Percentiles rank a stretch among this genome's conserved stretches.
phyloP scores from a whole-genome alignment of 2,888 invertebrate genomes.

The Suillia variegata region DNA sequence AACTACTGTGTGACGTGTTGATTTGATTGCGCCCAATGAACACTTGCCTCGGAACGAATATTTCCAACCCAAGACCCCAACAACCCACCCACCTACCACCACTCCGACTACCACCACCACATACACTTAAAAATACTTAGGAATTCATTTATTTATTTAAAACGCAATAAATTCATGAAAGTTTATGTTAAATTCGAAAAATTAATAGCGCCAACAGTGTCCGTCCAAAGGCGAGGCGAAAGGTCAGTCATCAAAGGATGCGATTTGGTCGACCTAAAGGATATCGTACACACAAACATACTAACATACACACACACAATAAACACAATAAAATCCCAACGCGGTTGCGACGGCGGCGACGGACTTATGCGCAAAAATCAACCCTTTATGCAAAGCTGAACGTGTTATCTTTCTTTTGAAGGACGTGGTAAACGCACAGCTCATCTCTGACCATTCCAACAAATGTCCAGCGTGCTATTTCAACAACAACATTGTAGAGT shows the following conservation, averaged over 20 bases:
- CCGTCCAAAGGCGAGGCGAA: conserved; percentile 17
- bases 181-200: conserved; percentile 50
- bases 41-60: conserved; percentile 6
- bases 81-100: conserved; percentile 3
- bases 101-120: too few species aligned
- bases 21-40: conserved; percentile 26
- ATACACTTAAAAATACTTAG: conserved; percentile 31
- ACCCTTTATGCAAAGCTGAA: conserved; percentile 38
- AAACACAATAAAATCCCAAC: conserved; percentile 5
- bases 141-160: conserved; percentile 52
- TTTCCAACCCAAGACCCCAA: neutral
- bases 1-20: conserved; percentile 23
- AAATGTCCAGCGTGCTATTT: too few species aligned
- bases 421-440: conserved; percentile 2
- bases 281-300: conserved; percentile 9
- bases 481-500: conserved; percentile 37
- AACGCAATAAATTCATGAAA: conserved; percentile 57
- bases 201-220: conserved; percentile 39
- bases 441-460: too few species aligned
- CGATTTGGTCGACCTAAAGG: neutral
- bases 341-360: neutral
- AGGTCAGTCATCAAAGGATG: conserved; percentile 25
- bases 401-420: conserved; percentile 7
- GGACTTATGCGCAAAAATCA: conserved; percentile 19
- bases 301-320: conserved; percentile 8